Conservation (phyloP, 2,797 vertebrate genomes). For the Setipinna tenuifilis region DNA sequence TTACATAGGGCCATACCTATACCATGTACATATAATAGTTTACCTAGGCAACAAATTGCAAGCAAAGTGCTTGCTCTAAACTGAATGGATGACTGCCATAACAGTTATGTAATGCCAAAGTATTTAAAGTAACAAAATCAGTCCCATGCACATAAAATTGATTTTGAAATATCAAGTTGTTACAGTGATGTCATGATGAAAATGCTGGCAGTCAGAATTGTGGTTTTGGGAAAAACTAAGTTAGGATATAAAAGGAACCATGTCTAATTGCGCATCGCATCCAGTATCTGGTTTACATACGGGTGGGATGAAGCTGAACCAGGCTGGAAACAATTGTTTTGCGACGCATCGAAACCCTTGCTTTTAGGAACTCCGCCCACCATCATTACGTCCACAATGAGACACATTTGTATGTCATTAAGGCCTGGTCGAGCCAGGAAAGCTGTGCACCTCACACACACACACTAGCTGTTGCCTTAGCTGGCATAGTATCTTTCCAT, state of each 20-base stretch:
- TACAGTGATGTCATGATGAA: slow-evolving; percentile 12
- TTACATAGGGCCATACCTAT: not conserved
- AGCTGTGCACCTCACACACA: slow-evolving; percentile 6
- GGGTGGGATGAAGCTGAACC: slow-evolving; percentile 53
- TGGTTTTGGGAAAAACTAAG: slow-evolving; percentile 64
- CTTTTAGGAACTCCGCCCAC: slow-evolving; percentile 38
- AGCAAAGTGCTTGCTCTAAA: not conserved
- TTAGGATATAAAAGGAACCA: slow-evolving; percentile 62
- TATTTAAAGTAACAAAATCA: slow-evolving; percentile 11
- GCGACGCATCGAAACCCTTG: not conserved
- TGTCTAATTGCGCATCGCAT: slow-evolving; percentile 56
- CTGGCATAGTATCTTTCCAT: not conserved
- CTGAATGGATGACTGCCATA: not conserved
- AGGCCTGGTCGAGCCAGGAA: slow-evolving; percentile 53
- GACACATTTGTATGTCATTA: slow-evolving; percentile 65
- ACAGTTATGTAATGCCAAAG: not conserved
- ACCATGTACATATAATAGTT: not conserved
- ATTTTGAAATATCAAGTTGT: not conserved
- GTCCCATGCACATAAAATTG: not conserved
- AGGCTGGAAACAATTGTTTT: slow-evolving; percentile 68
- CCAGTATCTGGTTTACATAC: slow-evolving; percentile 59
- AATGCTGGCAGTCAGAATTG: slow-evolving; percentile 45
- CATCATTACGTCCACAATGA: slow-evolving; percentile 58
- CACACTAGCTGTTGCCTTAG: not conserved
- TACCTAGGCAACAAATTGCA: not conserved